Base-by-base conservation (phyloP, 2,888 invertebrate genomes). In the Tillus elongatus region DNA sequence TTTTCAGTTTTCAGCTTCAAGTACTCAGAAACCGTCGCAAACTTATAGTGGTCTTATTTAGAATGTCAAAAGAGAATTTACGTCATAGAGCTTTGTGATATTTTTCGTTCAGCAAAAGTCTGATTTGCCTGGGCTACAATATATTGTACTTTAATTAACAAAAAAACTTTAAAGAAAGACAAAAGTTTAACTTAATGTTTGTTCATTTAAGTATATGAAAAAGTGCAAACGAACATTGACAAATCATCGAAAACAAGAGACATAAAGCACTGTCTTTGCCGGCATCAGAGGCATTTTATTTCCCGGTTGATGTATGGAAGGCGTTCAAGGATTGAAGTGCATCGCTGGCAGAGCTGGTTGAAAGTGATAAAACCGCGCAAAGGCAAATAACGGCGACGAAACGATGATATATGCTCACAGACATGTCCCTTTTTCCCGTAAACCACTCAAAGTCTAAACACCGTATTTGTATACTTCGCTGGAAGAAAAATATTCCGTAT, bases 241-340 rank as follows among this genome's bases (percentile, higher is more conserved):
- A 53, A 53, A 55, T 53, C 45, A 50, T 47, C 37, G 48, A 44
- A 46, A 50, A 49, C 47, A 47, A 41, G 45, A 37, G 43, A 44
- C 51, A 58, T 58, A 56, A 56, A 56, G 52, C 56, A 58, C 54
- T 55, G 57, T 54, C 56, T 53, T 46, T 39, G 45, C 43, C 49
- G 50, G 48, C 50, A 52, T 52, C 50, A 44, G 43, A 31, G 44
- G 38, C 48, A 48, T 56, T 56, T 54, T 56, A 56, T 55, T 55
- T 54, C 41, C 51, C 35, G 30, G n/a, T n/a, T 53, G 56, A 58
- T 58, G 52, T 54, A 58, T 56, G 50, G 49, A 6, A n/a, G 11
- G 4, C 30, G 30, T 11, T 9, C 8, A 14, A 32, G 36, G 35
- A 42, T 42, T 42, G 42, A 42, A 42, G 42, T 42, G 39, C 42